A percentile compares a stretch with the other conserved stretches of the same genome.
phyloP scores from a whole-genome alignment of 2,113 vertebrate species.

The Boleophthalmus pectinirostris region DNA sequence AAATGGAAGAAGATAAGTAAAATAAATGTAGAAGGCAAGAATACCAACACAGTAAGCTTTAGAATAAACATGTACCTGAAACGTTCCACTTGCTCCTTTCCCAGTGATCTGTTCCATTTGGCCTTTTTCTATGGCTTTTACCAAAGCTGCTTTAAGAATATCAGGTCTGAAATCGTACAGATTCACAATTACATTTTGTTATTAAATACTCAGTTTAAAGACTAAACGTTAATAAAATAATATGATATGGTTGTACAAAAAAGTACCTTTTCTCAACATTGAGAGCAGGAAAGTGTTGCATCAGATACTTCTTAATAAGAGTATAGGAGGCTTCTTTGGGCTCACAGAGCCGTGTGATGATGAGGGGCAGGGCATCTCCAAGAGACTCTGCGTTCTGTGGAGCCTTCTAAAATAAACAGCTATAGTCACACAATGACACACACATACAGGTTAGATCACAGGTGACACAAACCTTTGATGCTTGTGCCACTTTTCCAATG shows the following conservation, averaged over 20 bases:
- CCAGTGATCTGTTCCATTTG: conserved; percentile 97
- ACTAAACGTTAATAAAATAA: not conserved
- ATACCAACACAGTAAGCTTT: not conserved
- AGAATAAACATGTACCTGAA: conserved; percentile 81
- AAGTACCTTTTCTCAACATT: conserved; percentile 89
- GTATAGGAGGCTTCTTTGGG: conserved; percentile 97
- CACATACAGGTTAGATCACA: not conserved
- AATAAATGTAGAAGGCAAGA: not conserved
- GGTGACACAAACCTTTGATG: conserved; percentile 78
- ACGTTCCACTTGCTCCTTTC: conserved; percentile 94
- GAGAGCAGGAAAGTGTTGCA: conserved; percentile 94
- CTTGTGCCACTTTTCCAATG: conserved; percentile 85
- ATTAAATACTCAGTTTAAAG: not conserved
- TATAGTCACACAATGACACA: not conserved
- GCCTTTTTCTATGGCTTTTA: conserved; percentile 92
- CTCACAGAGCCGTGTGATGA: conserved; percentile 96
- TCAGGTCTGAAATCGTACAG: conserved; percentile 81
- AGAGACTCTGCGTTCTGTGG: conserved; percentile 81
- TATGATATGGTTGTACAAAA: not conserved
- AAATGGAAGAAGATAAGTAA: not conserved
- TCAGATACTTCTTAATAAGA: conserved; percentile 96
- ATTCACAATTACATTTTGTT: not conserved
- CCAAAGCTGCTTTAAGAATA: conserved; percentile 90
- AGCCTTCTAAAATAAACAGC: conserved; percentile 75
- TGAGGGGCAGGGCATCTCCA: conserved; percentile 91